Evolutionary conservation across 92 coral and sea anemone genomes (phyloP).

Genomic region (Heteractis magnifica): DNA sequence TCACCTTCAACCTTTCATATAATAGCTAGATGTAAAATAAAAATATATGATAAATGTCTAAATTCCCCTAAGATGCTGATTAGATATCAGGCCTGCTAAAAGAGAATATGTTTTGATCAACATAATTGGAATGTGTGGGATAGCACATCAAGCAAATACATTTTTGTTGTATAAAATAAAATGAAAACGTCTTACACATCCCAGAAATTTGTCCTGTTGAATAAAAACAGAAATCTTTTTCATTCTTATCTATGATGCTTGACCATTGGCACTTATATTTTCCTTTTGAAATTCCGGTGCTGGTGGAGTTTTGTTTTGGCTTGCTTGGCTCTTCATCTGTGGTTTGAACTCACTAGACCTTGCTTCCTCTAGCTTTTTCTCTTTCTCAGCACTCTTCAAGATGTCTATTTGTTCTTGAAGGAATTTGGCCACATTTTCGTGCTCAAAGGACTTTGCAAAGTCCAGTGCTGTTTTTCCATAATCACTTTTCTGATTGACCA

Average conservation of each 20-base stretch:
- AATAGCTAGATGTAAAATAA: too few relatives aligned
- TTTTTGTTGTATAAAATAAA: too few relatives aligned
- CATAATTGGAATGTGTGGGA: too few relatives aligned
- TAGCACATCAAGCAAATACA: too few relatives aligned
- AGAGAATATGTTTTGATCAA: too few relatives aligned
- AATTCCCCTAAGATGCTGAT: too few relatives aligned
- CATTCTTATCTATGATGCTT: not conserved
- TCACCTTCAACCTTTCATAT: too few relatives aligned
- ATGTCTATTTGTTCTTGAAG: slow-evolving; percentile 78
- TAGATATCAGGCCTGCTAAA: too few relatives aligned
- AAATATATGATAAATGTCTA: too few relatives aligned
- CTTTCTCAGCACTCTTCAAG: slow-evolving; percentile 61
- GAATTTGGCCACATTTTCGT: slow-evolving; percentile 71
- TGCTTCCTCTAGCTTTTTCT: slow-evolving; percentile 66
- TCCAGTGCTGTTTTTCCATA: slow-evolving; percentile 95
- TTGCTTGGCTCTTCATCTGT: not conserved
- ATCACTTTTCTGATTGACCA: slow-evolving; percentile 59
- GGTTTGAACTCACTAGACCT: slow-evolving; percentile 9
- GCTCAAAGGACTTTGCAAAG: slow-evolving; percentile 91
- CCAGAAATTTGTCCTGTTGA: not conserved
- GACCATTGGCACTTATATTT: not conserved
- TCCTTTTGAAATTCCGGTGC: not conserved
- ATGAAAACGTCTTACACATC: not conserved
- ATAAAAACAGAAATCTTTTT: not conserved
- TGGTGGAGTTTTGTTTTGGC: not conserved